These are phyloP conservation scores for Ciconia maguari DNA, from an alignment of 2,113 vertebrate genomes.

Conservation along the genomic window DNA sequence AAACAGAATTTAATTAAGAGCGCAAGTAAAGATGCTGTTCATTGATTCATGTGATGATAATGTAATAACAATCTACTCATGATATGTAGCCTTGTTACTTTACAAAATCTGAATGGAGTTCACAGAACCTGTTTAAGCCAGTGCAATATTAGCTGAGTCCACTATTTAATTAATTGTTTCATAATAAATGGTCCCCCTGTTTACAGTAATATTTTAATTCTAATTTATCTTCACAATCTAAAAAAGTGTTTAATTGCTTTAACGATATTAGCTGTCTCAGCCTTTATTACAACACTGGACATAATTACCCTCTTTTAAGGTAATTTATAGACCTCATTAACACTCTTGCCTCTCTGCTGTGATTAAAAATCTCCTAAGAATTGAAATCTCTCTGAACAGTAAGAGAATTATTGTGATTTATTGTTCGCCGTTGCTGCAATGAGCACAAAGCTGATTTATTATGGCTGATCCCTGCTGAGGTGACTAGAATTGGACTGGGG, in stretches of 20 bases:
- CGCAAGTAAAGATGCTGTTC: background rate
- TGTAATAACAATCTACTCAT: background rate
- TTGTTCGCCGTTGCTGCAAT: slow-evolving; percentile 64
- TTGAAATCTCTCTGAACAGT: slow-evolving; percentile 66
- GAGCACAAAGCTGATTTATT: slow-evolving; percentile 66
- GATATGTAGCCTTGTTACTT: background rate
- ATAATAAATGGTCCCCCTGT: slow-evolving; percentile 36
- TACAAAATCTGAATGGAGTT: background rate
- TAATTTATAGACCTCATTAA: slow-evolving; percentile 86
- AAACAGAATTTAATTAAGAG: background rate
- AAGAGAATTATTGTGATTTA: slow-evolving; percentile 72
- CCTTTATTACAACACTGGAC: slow-evolving; percentile 70
- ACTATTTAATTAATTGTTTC: slow-evolving; percentile 19
- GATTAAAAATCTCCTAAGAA: slow-evolving; percentile 76
- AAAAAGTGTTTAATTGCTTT: slow-evolving; percentile 77
- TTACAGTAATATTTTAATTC: slow-evolving; percentile 68
- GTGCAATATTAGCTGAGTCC: background rate
- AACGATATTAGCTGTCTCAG: slow-evolving; percentile 74
- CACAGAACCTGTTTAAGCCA: background rate
- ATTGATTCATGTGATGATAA: background rate
- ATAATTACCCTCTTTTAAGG: slow-evolving; percentile 75
- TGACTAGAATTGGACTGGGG: slow-evolving; percentile 47
- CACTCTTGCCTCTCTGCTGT: slow-evolving; percentile 76
- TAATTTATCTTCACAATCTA: slow-evolving; percentile 79
- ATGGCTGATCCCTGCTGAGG: slow-evolving; percentile 48